These are phyloP conservation scores for Tarsius wallacei DNA, from an alignment of 2,797 vertebrate genomes.

Conservation along the genomic window DNA sequence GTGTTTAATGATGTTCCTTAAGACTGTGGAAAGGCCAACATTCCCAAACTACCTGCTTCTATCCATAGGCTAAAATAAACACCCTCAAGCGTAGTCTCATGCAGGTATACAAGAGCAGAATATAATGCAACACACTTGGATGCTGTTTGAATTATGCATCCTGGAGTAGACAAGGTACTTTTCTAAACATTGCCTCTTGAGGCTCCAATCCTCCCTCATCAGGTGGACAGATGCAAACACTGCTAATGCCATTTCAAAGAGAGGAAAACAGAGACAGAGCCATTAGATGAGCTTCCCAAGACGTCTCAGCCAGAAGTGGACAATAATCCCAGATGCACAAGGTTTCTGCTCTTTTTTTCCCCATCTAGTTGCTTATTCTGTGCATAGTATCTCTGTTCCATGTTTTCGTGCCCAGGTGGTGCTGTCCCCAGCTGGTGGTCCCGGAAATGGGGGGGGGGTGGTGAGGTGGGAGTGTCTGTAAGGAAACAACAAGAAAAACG, in stretches of 20 bases:
- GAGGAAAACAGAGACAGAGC: not conserved
- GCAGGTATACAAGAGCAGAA: not conserved
- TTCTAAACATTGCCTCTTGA: not conserved
- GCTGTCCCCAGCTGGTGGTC: not conserved
- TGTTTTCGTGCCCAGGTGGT: not conserved
- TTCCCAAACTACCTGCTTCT: conserved; percentile 10
- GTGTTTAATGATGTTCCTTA: not conserved
- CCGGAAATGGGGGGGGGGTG: not conserved
- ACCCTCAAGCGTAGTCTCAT: not conserved
- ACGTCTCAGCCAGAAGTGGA: not conserved
- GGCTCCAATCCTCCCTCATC: not conserved
- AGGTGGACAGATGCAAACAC: not conserved
- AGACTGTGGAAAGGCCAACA: not conserved
- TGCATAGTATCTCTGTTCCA: not conserved
- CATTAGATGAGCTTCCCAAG: not conserved
- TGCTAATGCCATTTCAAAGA: not conserved
- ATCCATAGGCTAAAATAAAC: not conserved
- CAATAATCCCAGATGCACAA: not conserved
- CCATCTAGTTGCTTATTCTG: not conserved
- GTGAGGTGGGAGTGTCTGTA: not conserved
- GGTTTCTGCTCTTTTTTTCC: not conserved
- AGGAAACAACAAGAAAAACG: not conserved
- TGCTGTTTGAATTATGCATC: not conserved
- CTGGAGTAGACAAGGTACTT: not conserved
- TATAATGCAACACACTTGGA: not conserved